Evolutionary conservation across 1,140 invertebrate species (phyloP).

Genomic region (Orussus abietinus): DNA sequence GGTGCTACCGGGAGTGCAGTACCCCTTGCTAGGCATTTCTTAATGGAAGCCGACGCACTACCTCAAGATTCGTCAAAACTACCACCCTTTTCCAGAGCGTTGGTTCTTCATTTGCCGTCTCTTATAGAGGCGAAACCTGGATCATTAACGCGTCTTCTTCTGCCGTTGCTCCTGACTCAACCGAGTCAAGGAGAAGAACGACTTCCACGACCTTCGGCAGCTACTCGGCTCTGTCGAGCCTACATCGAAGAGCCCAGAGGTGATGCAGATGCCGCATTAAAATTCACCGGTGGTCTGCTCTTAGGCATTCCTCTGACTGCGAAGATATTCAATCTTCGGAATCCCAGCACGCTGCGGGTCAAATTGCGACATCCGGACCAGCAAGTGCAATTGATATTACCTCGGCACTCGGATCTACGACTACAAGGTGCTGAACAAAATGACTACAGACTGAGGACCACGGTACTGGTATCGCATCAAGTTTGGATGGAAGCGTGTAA

Average conservation of each 20-base stretch:
- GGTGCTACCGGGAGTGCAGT: conserved; percentile 61
- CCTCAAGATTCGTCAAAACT: conserved; percentile 44
- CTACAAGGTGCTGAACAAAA: conserved; percentile 46
- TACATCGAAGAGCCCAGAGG: conserved; percentile 80
- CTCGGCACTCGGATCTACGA: conserved; percentile 66
- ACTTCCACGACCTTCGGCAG: conserved; percentile 43
- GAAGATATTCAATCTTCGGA: conserved; percentile 75
- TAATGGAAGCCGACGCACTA: conserved; percentile 59
- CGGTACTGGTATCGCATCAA: conserved; percentile 83
- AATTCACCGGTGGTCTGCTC: conserved; percentile 89
- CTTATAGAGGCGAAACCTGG: conserved; percentile 82
- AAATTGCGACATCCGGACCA: conserved; percentile 91
- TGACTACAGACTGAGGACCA: conserved; percentile 77
- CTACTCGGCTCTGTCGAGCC: conserved; percentile 62
- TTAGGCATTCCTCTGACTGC: conserved; percentile 82
- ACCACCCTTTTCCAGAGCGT: conserved; percentile 68
- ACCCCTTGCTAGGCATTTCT: conserved; percentile 61
- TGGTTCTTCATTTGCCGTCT: conserved; percentile 73
- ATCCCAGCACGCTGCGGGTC: conserved; percentile 70
- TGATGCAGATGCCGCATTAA: conserved; percentile 79
- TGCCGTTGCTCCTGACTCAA: conserved; percentile 66
- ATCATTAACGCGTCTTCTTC: conserved; percentile 72
- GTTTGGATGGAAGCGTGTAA: conserved; percentile 87
- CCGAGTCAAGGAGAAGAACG: conserved; percentile 44
- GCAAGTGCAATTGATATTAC: conserved; percentile 76